These are phyloP conservation scores for Zaprionus inermis DNA, from an alignment of 1,140 invertebrate genomes.

Conservation along the genomic window DNA sequence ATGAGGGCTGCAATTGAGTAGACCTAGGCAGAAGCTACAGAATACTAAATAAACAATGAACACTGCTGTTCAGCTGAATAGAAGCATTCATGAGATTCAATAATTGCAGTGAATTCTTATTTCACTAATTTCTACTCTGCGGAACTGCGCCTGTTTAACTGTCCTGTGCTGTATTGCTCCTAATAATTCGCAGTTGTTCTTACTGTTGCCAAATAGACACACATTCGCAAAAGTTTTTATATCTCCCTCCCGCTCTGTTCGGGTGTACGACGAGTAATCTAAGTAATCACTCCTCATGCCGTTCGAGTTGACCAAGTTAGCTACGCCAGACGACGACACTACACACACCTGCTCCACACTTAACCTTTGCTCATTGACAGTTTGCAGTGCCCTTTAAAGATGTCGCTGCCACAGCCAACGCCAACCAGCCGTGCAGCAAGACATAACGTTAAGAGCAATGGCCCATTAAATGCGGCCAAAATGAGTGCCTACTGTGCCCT, in stretches of 20 bases:
- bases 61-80: not conserved
- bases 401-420: not conserved
- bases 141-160: not conserved
- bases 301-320: constrained; percentile 9
- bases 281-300: constrained; percentile 4
- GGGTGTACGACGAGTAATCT: not conserved
- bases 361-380: constrained; percentile 49
- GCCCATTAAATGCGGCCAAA: constrained; percentile 52
- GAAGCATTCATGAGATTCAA: not conserved
- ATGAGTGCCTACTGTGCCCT: constrained; percentile 39
- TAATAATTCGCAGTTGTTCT: not conserved
- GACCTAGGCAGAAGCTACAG: not conserved
- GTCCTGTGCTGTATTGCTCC: not conserved
- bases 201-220: not conserved
- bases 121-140: not conserved
- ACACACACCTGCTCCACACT: constrained; percentile 38
- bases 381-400: constrained; percentile 41
- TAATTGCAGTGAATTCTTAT: too few species aligned
- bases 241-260: not conserved
- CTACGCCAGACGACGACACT: constrained; percentile 3
- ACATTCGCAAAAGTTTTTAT: constrained; percentile 1
- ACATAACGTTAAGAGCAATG: constrained; percentile 50
- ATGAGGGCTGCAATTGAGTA: not conserved
- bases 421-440: constrained; percentile 19
- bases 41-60: not conserved